phyloP scores from a whole-genome alignment of 2,113 vertebrate species.

The Podarcis cretensis region DNA sequence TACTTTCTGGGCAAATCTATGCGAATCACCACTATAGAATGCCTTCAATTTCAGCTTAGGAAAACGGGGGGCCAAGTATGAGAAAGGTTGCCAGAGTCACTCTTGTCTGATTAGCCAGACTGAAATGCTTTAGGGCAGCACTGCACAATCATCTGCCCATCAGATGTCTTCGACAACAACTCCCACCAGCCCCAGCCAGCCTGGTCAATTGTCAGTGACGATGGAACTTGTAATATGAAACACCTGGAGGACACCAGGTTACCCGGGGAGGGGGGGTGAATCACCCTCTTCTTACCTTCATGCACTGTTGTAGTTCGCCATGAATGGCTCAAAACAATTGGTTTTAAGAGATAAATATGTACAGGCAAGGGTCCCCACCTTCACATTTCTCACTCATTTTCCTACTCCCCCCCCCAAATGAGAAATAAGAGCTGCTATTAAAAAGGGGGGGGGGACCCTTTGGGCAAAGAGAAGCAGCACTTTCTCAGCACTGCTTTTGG shows the following conservation, averaged over 20 bases:
- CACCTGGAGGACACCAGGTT: background rate
- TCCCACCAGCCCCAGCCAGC: background rate
- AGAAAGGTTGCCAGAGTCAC: background rate
- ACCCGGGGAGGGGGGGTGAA: background rate
- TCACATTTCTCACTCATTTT: background rate
- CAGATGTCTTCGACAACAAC: background rate
- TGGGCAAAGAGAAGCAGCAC: background rate
- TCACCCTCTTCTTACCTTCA: background rate
- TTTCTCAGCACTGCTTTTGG: background rate
- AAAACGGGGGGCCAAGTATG: no score
- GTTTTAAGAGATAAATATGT: background rate
- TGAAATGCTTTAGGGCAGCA: background rate
- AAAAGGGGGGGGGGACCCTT: no score
- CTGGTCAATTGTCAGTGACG: background rate
- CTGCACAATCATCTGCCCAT: background rate
- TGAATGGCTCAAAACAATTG: background rate
- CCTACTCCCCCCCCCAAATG: background rate
- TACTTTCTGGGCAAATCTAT: background rate
- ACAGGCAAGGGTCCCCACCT: background rate
- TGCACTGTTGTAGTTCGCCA: background rate
- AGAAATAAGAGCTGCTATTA: background rate
- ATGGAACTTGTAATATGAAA: background rate
- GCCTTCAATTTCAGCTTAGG: background rate
- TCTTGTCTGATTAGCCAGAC: background rate
- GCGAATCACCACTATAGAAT: background rate